Percentiles rank a stretch among this genome's conserved stretches.
Evolutionary conservation across 2,888 invertebrate species (phyloP).

Genomic region (Trisateles emortualis): DNA sequence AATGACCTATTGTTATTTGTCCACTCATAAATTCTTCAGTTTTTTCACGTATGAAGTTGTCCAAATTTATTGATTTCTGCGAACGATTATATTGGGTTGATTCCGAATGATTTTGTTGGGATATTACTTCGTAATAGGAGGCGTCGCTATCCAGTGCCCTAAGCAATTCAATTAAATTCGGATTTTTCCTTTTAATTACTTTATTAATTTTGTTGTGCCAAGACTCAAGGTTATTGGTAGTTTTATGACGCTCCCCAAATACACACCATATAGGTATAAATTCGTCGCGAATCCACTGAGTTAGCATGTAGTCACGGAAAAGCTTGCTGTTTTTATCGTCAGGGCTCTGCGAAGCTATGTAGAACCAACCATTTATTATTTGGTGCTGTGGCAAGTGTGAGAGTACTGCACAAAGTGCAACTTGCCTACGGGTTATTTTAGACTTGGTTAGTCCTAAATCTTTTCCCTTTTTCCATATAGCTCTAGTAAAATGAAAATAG

Average conservation of each 20-base stretch:
- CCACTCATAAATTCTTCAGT: no score
- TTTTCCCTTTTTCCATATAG: slow-evolving; percentile 14
- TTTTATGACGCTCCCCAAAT: slow-evolving; percentile 5
- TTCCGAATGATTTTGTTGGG: no score
- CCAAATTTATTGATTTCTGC: no score
- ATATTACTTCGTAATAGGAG: neutral
- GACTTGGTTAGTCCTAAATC: slow-evolving; percentile 9
- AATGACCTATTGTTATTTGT: no score
- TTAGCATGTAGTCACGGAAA: slow-evolving; percentile 12
- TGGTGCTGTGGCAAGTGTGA: slow-evolving; percentile 2
- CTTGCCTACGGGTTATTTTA: slow-evolving; percentile 8
- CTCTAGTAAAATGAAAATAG: slow-evolving; percentile 16
- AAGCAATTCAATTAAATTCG: neutral
- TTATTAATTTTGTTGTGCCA: slow-evolving; percentile 16
- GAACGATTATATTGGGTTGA: no score
- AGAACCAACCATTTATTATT: slow-evolving; percentile 3
- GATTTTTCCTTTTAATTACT: neutral
- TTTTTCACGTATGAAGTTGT: no score
- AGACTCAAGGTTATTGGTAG: slow-evolving; percentile 5
- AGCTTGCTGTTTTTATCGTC: slow-evolving; percentile 8
- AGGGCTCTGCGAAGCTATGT: neutral
- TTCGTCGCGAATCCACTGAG: slow-evolving; percentile 5
- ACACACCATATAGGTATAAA: slow-evolving; percentile 14
- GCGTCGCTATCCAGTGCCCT: neutral
- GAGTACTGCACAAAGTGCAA: slow-evolving; percentile 10